Conservation (phyloP, 2,888 invertebrate genomes). For the Drosophila rubida region DNA sequence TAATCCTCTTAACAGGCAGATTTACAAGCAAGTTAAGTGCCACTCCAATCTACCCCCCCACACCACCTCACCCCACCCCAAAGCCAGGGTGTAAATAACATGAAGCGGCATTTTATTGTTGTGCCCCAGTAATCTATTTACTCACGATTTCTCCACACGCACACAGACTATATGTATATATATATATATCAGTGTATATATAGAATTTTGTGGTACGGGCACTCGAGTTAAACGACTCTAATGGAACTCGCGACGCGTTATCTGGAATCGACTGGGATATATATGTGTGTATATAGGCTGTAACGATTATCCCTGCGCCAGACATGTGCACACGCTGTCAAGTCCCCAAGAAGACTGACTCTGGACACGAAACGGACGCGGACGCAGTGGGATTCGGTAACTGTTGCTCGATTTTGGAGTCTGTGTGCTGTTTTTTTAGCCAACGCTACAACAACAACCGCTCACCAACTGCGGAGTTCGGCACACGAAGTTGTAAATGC, state of each 20-base stretch:
- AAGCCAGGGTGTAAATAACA: constrained; percentile 48
- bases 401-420: constrained; percentile 26
- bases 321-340: constrained; percentile 69
- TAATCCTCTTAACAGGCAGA: constrained; percentile 75
- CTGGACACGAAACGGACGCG: background rate
- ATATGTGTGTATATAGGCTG: constrained; percentile 4
- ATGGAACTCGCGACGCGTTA: constrained; percentile 17
- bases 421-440: constrained; percentile 4
- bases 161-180: background rate
- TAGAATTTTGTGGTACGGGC: background rate
- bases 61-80: background rate
- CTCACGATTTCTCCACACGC: constrained; percentile 49
- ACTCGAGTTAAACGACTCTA: background rate
- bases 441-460: constrained; percentile 31
- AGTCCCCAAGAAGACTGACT: constrained; percentile 75
- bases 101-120: constrained; percentile 39
- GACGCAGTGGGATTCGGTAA: constrained; percentile 8
- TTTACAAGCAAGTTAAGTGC: constrained; percentile 73
- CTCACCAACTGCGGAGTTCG: constrained; percentile 59
- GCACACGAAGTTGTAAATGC: constrained; percentile 52
- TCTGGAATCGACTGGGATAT: constrained; percentile 2
- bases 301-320: constrained; percentile 23
- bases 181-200: background rate
- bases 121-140: constrained; percentile 50
- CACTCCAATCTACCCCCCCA: constrained; percentile 10